Conservation (phyloP, 2,113 vertebrate species). For the Ceuthmochares aereus region DNA sequence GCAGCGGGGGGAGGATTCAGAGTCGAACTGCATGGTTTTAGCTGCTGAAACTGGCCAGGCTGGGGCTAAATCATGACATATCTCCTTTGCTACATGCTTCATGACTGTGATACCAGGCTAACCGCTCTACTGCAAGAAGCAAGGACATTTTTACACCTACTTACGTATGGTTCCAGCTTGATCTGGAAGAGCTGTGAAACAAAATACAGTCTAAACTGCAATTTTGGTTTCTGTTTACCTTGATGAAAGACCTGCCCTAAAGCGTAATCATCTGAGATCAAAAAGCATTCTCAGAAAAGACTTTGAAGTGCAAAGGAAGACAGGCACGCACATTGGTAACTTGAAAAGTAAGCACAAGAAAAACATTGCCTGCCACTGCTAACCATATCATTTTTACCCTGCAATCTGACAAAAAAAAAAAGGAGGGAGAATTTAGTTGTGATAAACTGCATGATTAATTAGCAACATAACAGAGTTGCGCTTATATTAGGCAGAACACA, state of each 20-base stretch:
- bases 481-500: background rate
- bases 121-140: background rate
- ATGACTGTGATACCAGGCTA: background rate
- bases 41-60: too few relatives aligned
- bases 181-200: background rate
- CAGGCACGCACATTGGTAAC: background rate
- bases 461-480: background rate
- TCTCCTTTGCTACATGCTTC: background rate
- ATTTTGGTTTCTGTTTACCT: background rate
- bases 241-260: background rate
- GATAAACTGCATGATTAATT: background rate
- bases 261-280: background rate
- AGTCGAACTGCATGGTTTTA: too few relatives aligned
- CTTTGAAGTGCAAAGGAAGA: background rate
- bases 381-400: background rate
- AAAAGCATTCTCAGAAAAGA: background rate
- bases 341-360: background rate
- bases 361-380: background rate
- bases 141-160: background rate
- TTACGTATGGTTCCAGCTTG: background rate
- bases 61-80: too few relatives aligned
- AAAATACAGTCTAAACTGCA: background rate
- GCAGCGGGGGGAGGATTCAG: too few relatives aligned
- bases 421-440: background rate
- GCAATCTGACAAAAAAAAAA: background rate